Evolutionary conservation across 2,113 vertebrate genomes (phyloP).

Genomic region (Protobothrops mucrosquamatus): DNA sequence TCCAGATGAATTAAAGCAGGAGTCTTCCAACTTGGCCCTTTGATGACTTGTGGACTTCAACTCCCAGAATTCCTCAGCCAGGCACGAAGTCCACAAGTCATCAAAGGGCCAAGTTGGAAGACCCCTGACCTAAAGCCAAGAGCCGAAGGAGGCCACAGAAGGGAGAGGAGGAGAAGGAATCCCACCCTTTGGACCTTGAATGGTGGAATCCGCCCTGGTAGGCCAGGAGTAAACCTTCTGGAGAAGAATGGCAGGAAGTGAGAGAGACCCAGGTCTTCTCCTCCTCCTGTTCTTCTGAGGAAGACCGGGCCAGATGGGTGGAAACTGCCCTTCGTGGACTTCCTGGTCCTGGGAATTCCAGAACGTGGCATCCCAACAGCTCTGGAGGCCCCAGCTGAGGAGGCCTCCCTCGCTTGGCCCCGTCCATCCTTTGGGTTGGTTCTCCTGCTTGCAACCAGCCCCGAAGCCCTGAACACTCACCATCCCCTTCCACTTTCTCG

Average conservation of each 20-base stretch:
- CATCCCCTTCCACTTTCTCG: conserved; percentile 79
- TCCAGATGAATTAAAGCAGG: too few species aligned
- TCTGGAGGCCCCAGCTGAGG: background rate
- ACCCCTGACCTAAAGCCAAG: background rate
- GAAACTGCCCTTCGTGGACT: background rate
- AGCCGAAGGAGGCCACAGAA: background rate
- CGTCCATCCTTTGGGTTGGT: background rate
- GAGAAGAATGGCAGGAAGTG: background rate
- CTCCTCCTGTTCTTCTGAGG: background rate
- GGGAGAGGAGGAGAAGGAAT: background rate
- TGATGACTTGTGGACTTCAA: too few species aligned
- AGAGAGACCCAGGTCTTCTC: background rate
- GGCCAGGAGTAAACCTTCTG: background rate
- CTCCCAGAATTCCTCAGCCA: background rate
- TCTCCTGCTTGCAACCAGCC: background rate
- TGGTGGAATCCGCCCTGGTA: background rate
- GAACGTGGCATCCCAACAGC: background rate
- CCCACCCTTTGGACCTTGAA: background rate
- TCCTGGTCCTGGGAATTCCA: background rate
- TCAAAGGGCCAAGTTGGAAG: background rate
- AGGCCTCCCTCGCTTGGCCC: background rate
- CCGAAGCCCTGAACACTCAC: conserved; percentile 60
- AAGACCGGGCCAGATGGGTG: background rate
- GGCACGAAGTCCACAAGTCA: background rate
- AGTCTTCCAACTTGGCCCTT: too few species aligned